These are phyloP conservation scores for Bombus ignitus DNA, from an alignment of 1,140 invertebrate genomes.

Conservation along the genomic window DNA sequence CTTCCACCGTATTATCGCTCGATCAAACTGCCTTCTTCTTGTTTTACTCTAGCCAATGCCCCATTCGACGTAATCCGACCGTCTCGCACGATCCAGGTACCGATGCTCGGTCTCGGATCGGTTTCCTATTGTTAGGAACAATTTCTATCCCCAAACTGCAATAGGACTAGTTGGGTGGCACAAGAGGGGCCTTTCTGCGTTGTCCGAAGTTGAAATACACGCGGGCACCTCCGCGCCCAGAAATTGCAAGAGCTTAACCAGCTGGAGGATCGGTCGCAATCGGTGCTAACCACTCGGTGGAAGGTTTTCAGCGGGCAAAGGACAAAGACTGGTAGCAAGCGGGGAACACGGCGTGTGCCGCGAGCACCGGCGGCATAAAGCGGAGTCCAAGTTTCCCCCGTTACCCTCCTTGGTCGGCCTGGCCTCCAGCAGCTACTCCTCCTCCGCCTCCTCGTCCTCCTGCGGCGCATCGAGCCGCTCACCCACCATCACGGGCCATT, in stretches of 20 bases:
- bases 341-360: slow-evolving; percentile 31
- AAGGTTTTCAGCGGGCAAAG: slow-evolving; percentile 12
- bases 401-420: slow-evolving; percentile 43
- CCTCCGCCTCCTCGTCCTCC: slow-evolving; percentile 45
- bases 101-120: too few species aligned
- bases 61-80: too few species aligned
- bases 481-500: slow-evolving; percentile 72
- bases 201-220: too few species aligned
- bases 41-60: too few species aligned
- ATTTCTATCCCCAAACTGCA: too few species aligned
- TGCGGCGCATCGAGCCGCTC: slow-evolving; percentile 55
- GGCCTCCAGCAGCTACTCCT: slow-evolving; percentile 22
- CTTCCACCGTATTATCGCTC: too few species aligned
- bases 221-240: too few species aligned
- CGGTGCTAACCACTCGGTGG: background rate
- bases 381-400: slow-evolving; percentile 62
- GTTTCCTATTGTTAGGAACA: too few species aligned
- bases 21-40: too few species aligned
- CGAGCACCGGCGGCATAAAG: slow-evolving; percentile 50
- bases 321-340: slow-evolving; percentile 14
- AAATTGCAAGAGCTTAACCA: too few species aligned
- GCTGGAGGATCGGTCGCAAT: background rate
- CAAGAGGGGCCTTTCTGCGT: too few species aligned
- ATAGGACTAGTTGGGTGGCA: accelerated
- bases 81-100: too few species aligned